phyloP scores from a whole-genome alignment of 1,140 invertebrate species.

The Aphaenogaster floridana region DNA sequence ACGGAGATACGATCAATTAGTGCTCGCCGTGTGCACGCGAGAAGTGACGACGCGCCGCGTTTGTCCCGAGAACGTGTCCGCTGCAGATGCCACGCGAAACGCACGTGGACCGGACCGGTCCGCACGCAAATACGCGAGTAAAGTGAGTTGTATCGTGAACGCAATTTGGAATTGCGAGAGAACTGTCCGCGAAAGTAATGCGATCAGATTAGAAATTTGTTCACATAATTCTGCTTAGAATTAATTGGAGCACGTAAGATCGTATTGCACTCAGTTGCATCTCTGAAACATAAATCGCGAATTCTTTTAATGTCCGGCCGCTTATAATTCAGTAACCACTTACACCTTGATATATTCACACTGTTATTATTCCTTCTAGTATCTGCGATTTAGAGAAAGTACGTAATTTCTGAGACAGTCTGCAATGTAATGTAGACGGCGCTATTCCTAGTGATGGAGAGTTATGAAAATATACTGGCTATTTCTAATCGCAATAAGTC shows the following conservation, averaged over 20 bases:
- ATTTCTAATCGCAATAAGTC: not conserved
- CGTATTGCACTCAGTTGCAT: not conserved
- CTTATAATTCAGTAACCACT: not conserved
- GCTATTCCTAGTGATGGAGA: not conserved
- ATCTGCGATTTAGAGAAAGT: conserved; percentile 5
- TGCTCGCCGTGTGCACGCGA: conserved; percentile 2
- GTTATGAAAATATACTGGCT: not conserved
- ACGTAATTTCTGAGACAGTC: conserved; percentile 4
- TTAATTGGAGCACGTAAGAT: conserved; percentile 31
- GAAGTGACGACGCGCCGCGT: conserved; percentile 24
- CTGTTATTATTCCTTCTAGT: not conserved
- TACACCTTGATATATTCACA: not conserved
- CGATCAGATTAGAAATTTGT: not conserved
- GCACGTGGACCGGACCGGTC: not conserved
- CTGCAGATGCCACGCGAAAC: conserved; percentile 53
- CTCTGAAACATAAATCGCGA: conserved; percentile 1
- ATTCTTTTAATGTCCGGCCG: not conserved
- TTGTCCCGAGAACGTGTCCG: conserved; percentile 47
- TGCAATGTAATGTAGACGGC: not conserved
- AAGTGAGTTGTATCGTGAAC: not conserved
- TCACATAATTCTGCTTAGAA: conserved; percentile 23
- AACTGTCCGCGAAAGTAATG: not conserved
- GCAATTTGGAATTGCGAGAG: conserved; percentile 11
- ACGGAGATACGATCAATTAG: conserved; percentile 47
- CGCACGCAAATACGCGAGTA: not conserved